Conservation (phyloP, 2,113 vertebrate genomes). For the Apteryx owenii region DNA sequence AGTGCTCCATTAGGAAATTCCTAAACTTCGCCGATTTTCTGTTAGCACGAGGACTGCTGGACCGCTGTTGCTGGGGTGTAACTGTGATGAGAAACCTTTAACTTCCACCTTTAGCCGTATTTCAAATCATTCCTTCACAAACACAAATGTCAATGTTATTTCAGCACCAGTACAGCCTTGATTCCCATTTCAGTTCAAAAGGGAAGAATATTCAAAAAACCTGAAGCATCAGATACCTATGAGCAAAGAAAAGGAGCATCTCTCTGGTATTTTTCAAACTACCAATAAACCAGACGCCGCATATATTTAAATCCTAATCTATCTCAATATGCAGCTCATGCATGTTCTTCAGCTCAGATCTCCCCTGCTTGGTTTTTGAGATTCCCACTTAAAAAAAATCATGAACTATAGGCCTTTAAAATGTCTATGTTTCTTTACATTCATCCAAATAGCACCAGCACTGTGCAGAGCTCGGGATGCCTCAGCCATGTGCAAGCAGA, state of each 20-base stretch:
- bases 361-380: background rate
- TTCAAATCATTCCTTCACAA: background rate
- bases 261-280: background rate
- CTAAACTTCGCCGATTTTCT: background rate
- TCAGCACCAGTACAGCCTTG: background rate
- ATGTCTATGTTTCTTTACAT: background rate
- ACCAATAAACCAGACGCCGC: background rate
- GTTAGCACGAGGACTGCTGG: background rate
- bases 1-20: background rate
- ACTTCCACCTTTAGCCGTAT: background rate
- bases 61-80: background rate
- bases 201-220: background rate
- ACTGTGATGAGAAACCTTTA: background rate
- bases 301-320: background rate
- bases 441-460: no score
- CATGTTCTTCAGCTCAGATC: background rate
- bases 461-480: background rate
- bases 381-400: background rate
- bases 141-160: background rate
- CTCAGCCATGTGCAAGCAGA: background rate
- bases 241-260: background rate
- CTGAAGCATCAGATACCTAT: background rate
- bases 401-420: background rate
- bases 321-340: background rate
- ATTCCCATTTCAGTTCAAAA: background rate